Evolutionary conservation across 1,140 invertebrate species (phyloP).

Genomic region (Drosophila oshimai): DNA sequence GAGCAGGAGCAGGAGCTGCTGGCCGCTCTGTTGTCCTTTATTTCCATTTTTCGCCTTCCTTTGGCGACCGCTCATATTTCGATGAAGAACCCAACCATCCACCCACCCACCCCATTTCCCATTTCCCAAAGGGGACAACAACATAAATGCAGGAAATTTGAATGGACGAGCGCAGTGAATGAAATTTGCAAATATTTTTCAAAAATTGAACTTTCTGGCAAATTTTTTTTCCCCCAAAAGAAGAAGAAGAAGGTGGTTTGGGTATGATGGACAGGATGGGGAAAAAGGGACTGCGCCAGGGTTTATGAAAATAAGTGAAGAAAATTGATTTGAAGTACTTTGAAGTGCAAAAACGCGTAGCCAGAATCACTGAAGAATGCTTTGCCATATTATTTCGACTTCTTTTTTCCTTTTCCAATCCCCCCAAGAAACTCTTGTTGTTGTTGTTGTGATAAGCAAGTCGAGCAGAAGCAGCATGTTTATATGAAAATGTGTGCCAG

Average conservation of each 20-base stretch:
- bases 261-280: neutral
- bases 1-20: constrained; percentile 40
- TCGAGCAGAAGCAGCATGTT: constrained; percentile 64
- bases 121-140: constrained; percentile 66
- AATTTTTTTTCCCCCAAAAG: constrained; percentile 69
- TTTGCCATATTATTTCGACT: constrained; percentile 74
- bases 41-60: constrained; percentile 52
- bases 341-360: constrained; percentile 80
- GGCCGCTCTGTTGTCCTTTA: constrained; percentile 75
- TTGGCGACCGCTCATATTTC: constrained; percentile 32
- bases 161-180: constrained; percentile 82
- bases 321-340: constrained; percentile 81
- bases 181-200: constrained; percentile 82
- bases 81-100: no score
- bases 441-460: constrained; percentile 74
- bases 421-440: constrained; percentile 59
- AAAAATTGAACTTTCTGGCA: constrained; percentile 82
- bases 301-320: constrained; percentile 80
- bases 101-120: neutral
- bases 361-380: constrained; percentile 78
- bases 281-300: constrained; percentile 38
- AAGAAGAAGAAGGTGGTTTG: neutral
- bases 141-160: constrained; percentile 82
- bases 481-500: constrained; percentile 19
- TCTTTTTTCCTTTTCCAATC: constrained; percentile 17